Conservation (phyloP, 2,888 invertebrate species). For the Cheilosia soror region DNA sequence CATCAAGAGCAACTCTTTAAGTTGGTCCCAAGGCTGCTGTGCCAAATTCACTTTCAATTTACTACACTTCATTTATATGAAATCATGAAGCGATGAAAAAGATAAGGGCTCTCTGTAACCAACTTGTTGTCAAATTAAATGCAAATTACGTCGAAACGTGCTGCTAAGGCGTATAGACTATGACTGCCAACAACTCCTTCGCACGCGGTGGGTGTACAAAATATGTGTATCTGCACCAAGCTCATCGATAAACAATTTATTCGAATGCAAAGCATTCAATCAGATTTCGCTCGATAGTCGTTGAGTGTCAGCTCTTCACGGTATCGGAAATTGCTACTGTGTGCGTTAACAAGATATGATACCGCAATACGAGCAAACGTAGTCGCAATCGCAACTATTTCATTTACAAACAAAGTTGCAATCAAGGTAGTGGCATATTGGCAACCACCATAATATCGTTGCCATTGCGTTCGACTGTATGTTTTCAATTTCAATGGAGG, state of each 20-base stretch:
- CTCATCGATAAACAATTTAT: conserved; percentile 62
- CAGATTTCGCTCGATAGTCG: conserved; percentile 57
- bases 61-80: conserved; percentile 42
- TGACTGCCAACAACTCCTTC: conserved; percentile 36
- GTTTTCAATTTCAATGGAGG: conserved; percentile 69
- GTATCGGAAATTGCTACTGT: conserved; percentile 13
- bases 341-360: neutral
- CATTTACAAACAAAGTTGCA: conserved; percentile 34
- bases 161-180: conserved; percentile 32
- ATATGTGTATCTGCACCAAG: conserved; percentile 23
- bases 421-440: conserved; percentile 37
- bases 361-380: conserved; percentile 18
- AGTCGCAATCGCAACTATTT: neutral
- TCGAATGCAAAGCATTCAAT: conserved; percentile 50
- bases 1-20: neutral
- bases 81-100: conserved; percentile 39
- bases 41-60: conserved; percentile 44
- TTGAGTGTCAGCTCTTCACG: neutral
- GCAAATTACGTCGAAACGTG: conserved; percentile 78
- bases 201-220: conserved; percentile 64
- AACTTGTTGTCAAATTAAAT: conserved; percentile 80
- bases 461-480: neutral
- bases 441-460: conserved; percentile 25
- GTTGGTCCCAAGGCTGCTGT: neutral
- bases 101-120: conserved; percentile 13